Conservation (phyloP, 2,888 invertebrate species). For the Dasysyrphus tricinctus region DNA sequence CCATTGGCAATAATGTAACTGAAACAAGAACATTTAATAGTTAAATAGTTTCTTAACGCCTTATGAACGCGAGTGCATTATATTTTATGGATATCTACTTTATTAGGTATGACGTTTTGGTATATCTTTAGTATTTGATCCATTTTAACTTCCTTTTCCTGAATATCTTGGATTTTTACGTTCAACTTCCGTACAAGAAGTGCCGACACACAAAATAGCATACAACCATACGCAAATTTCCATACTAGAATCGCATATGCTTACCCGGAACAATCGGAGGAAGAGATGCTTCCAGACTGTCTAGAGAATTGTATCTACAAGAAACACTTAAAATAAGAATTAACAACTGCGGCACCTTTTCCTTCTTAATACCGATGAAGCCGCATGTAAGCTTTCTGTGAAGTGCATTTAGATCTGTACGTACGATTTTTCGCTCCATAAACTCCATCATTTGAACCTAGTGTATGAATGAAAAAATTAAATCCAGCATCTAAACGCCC, state of each 20-base stretch:
- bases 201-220: background rate
- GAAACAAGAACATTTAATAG: too few relatives aligned
- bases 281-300: conserved; percentile 50
- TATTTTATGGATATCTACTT: too few relatives aligned
- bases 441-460: conserved; percentile 3
- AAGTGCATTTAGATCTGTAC: conserved; percentile 51
- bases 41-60: too few relatives aligned
- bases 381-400: conserved; percentile 28
- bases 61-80: background rate
- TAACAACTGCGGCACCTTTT: background rate
- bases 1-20: too few relatives aligned
- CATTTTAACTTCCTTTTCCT: conserved; percentile 31
- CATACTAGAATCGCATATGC: background rate
- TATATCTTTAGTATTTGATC: background rate
- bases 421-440: conserved; percentile 32
- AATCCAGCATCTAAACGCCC: conserved; percentile 32
- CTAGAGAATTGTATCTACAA: background rate
- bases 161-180: background rate
- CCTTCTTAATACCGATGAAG: background rate
- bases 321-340: background rate
- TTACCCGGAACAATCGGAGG: conserved; percentile 6
- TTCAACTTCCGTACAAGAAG: conserved; percentile 48
- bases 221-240: background rate
- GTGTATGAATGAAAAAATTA: background rate
- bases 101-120: too few relatives aligned